A percentile compares a stretch with the other conserved stretches of the same genome.
These are phyloP conservation scores for Zosterops lateralis DNA, from an alignment of 2,113 vertebrate genomes.

Conservation along the genomic window DNA sequence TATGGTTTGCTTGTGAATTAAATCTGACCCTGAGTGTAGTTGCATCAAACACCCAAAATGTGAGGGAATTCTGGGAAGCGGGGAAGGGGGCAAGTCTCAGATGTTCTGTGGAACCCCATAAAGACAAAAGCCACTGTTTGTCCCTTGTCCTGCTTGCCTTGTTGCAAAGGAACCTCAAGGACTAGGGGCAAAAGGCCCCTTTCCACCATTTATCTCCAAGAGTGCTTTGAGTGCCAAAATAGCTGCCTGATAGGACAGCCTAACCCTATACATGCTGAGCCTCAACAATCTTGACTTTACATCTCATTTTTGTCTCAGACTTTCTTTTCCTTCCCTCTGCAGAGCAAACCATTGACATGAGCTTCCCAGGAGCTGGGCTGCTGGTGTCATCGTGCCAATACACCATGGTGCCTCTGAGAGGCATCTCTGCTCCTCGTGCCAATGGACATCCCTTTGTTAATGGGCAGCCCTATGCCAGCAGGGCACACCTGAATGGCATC, in stretches of 20 bases:
- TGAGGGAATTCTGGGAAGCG: neutral
- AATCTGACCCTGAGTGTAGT: neutral
- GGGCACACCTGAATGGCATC: constrained; percentile 55
- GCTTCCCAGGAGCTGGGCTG: constrained; percentile 81
- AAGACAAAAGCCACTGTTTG: neutral
- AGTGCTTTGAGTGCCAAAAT: neutral
- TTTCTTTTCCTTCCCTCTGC: constrained; percentile 39
- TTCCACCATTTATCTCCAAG: neutral
- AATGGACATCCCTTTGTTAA: constrained; percentile 77
- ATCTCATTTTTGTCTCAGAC: neutral
- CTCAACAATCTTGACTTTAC: neutral
- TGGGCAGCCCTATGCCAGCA: constrained; percentile 72
- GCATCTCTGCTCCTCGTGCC: constrained; percentile 72
- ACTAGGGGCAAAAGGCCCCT: neutral
- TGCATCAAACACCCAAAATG: neutral
- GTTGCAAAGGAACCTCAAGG: neutral
- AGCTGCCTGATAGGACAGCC: neutral
- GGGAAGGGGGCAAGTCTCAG: neutral
- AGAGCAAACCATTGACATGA: constrained; percentile 92
- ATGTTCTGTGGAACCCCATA: neutral
- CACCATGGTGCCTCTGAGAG: constrained; percentile 92
- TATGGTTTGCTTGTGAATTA: neutral
- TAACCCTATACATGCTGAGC: neutral
- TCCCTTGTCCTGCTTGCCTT: neutral
- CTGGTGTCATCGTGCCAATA: constrained; percentile 89